Conservation (phyloP, 2,113 vertebrate species). For the Crotalus tigris region DNA sequence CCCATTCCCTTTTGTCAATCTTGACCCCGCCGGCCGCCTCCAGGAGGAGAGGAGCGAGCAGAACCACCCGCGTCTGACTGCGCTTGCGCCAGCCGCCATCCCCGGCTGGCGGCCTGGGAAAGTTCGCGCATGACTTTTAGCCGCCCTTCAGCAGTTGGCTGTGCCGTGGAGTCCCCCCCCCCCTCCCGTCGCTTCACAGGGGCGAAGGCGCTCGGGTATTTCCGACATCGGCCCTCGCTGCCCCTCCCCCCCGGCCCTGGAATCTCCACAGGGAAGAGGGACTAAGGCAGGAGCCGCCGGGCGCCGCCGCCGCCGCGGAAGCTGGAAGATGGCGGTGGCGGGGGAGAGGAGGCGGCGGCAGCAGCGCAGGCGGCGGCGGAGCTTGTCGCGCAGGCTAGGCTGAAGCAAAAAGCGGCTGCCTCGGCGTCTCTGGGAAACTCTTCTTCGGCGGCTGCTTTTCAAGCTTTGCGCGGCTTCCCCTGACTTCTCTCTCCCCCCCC, state of each 20-base stretch:
- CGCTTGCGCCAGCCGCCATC: not conserved
- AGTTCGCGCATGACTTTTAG: not conserved
- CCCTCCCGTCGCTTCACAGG: not conserved
- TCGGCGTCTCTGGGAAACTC: conserved; percentile 14
- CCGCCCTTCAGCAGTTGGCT: not conserved
- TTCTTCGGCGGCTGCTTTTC: conserved; percentile 24
- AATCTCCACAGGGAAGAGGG: conserved; percentile 5
- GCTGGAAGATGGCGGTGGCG: conserved; percentile 86
- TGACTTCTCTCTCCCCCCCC: conserved; percentile 7
- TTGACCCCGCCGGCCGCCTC: not conserved
- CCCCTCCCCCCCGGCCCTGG: not conserved
- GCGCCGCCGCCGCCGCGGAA: conserved; percentile 45
- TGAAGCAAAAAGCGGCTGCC: conserved; percentile 36
- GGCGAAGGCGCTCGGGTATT: conserved; percentile 24
- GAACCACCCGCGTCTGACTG: not conserved
- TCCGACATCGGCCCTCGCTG: not conserved
- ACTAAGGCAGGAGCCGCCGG: not conserved
- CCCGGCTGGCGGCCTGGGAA: not conserved
- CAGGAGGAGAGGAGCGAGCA: rapidly evolving
- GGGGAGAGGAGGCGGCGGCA: conserved; percentile 64
- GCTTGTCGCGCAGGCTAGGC: conserved; percentile 35
- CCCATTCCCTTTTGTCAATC: not conserved
- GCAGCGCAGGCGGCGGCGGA: not conserved
- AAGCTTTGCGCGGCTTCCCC: not conserved
- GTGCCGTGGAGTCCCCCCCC: not conserved